Percentiles rank a stretch among this genome's conserved stretches.
phyloP scores from a whole-genome alignment of 2,113 vertebrate genomes.

The Megaleporinus macrocephalus region DNA sequence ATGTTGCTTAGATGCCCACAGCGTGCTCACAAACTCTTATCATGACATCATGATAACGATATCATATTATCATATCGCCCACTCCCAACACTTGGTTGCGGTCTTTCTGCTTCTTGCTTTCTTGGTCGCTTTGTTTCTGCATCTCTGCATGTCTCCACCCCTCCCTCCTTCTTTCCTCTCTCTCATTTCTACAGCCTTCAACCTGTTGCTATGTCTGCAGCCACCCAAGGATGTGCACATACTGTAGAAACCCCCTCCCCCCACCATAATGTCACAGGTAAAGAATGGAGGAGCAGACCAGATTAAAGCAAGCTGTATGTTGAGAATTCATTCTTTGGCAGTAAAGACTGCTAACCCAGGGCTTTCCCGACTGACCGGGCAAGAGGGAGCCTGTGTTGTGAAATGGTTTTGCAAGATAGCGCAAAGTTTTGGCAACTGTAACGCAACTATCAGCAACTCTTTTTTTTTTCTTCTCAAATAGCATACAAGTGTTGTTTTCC shows the following conservation, averaged over 20 bases:
- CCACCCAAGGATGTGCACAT: neutral
- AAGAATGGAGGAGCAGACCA: slow-evolving; percentile 2
- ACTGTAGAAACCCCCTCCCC: neutral
- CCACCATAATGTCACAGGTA: neutral
- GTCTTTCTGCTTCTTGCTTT: no score
- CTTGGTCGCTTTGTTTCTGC: no score
- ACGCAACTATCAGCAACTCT: slow-evolving; percentile 70
- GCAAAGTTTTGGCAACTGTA: slow-evolving; percentile 63
- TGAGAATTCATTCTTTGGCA: slow-evolving; percentile 59
- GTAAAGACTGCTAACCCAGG: slow-evolving; percentile 50
- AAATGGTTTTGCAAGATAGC: slow-evolving; percentile 76
- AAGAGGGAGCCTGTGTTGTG: slow-evolving; percentile 62
- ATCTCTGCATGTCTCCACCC: no score
- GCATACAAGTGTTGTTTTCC: slow-evolving; percentile 47
- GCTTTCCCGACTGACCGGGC: slow-evolving; percentile 53
- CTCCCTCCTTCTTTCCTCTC: no score
- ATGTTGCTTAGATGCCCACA: no score
- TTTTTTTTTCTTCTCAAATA: slow-evolving; percentile 22
- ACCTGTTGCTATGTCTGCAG: neutral
- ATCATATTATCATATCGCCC: no score
- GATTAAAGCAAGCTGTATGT: slow-evolving; percentile 41
- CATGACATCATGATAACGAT: no score
- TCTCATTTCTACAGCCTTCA: neutral
- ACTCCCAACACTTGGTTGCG: no score
- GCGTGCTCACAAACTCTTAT: no score